Conservation (phyloP, 2,797 vertebrate species). For the Margarornis squamiger region DNA sequence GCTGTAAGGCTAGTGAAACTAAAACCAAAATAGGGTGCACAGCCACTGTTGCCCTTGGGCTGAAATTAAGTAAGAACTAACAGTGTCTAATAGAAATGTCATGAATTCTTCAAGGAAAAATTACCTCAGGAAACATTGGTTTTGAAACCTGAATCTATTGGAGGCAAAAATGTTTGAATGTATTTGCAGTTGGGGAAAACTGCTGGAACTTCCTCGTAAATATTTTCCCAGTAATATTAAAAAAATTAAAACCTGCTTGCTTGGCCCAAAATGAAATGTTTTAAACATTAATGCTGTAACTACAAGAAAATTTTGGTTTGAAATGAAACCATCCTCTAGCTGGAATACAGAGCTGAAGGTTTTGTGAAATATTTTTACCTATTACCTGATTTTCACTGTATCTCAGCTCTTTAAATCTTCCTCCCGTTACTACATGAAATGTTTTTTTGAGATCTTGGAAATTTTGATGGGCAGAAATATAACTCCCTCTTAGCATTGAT, state of each 20-base stretch:
- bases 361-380: not conserved
- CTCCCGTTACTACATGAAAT: not conserved
- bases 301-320: not conserved
- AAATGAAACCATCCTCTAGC: not conserved
- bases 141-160: not conserved
- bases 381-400: not conserved
- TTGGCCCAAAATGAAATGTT: not conserved
- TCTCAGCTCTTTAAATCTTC: not conserved
- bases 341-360: not conserved
- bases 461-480: conserved; percentile 1
- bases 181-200: not conserved
- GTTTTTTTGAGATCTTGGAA: not conserved
- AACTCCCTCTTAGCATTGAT: not conserved
- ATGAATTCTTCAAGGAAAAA: not conserved
- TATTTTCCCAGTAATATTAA: not conserved
- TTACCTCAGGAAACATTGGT: not conserved
- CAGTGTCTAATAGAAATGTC: not conserved
- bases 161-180: not conserved
- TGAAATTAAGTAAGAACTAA: not conserved
- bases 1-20: not conserved
- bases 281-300: not conserved
- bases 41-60: not conserved
- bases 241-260: not conserved
- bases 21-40: not conserved
- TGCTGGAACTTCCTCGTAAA: not conserved